Conservation (phyloP, 2,888 invertebrate genomes). For the Hoplodrina blanda region DNA sequence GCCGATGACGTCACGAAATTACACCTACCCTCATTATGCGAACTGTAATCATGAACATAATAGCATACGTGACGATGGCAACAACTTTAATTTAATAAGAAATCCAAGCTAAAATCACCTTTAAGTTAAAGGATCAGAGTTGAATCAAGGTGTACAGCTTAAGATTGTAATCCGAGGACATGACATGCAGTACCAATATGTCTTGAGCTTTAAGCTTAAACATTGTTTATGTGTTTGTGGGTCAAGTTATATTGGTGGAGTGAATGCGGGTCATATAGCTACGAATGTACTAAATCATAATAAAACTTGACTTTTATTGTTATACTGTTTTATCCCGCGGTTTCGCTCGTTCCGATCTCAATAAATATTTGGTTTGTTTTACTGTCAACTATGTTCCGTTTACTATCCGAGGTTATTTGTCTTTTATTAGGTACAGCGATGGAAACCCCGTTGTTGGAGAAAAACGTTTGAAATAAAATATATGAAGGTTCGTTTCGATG, state of each 20-base stretch:
- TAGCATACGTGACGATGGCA: conserved; percentile 71
- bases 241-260: conserved; percentile 57
- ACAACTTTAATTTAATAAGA: conserved; percentile 58
- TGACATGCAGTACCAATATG: conserved; percentile 65
- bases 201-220: conserved; percentile 52
- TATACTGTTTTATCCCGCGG: conserved; percentile 58
- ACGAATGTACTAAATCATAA: conserved; percentile 72
- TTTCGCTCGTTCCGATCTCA: conserved; percentile 59
- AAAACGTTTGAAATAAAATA: conserved; percentile 40
- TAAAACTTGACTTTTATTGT: conserved; percentile 74
- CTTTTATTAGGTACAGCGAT: conserved; percentile 47
- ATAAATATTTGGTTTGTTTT: conserved; percentile 63
- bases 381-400: conserved; percentile 43
- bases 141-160: conserved; percentile 43
- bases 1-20: conserved; percentile 75
- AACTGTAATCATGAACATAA: conserved; percentile 75
- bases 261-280: conserved; percentile 64
- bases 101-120: conserved; percentile 61
- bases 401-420: conserved; percentile 44
- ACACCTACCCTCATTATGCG: conserved; percentile 73
- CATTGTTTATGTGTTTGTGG: conserved; percentile 37
- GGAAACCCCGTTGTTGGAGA: conserved; percentile 25
- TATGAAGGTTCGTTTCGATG: conserved; percentile 29
- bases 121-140: conserved; percentile 55
- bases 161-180: conserved; percentile 62